Conservation (phyloP, 2,888 invertebrate genomes). For the Ormyrus rosae region DNA sequence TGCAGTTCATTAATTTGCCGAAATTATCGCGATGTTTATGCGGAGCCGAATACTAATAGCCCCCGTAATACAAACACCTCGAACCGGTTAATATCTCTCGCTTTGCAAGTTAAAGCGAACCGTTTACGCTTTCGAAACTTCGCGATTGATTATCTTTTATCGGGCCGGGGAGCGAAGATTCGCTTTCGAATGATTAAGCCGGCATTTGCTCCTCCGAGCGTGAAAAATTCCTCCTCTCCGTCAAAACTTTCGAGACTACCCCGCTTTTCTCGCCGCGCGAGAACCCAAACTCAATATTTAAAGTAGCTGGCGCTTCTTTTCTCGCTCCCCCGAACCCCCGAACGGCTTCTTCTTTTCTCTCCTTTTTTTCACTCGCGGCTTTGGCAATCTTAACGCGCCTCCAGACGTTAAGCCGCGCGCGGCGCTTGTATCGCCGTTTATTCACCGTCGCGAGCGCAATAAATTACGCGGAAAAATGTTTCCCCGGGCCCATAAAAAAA, state of each 20-base stretch:
- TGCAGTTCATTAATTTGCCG: too few relatives aligned
- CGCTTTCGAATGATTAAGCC: conserved; percentile 28
- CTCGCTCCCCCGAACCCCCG: not conserved
- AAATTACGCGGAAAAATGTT: conserved; percentile 14
- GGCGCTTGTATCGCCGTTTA: not conserved
- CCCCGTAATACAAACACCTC: not conserved
- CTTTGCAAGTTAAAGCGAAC: conserved; percentile 3
- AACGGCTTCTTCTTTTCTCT: too few relatives aligned
- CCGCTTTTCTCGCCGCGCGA: conserved; percentile 2
- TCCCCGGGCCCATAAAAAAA: not conserved
- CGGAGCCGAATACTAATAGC: too few relatives aligned
- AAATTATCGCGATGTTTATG: too few relatives aligned
- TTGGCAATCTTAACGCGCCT: not conserved
- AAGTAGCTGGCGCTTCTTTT: not conserved
- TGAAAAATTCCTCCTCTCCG: conserved; percentile 20
- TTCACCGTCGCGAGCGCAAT: not conserved
- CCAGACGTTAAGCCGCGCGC: too few relatives aligned
- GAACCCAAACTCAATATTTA: conserved; percentile 43
- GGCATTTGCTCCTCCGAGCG: not conserved
- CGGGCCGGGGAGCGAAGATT: not conserved
- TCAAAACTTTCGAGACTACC: conserved; percentile 22
- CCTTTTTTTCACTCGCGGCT: not conserved
- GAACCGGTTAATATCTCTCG: not conserved
- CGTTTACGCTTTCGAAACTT: not conserved
- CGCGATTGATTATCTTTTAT: not conserved